A percentile compares a stretch with the other conserved stretches of the same genome.
These are phyloP conservation scores for Balaeniceps rex DNA, from an alignment of 2,113 vertebrate species.

Conservation along the genomic window DNA sequence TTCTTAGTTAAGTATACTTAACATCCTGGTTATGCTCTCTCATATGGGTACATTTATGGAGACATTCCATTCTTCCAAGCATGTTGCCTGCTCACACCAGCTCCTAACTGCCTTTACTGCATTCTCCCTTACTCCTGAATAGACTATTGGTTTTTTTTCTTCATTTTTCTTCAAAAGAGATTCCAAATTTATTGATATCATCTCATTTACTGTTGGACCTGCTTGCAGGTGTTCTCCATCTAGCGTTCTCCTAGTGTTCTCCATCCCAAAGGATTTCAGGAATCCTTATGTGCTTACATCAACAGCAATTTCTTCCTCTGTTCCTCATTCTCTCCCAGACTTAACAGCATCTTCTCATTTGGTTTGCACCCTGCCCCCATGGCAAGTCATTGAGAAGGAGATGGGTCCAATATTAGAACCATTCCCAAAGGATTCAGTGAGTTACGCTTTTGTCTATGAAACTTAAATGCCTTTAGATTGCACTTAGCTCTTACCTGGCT, in stretches of 20 bases:
- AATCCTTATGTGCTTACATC: not conserved
- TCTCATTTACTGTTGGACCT: conserved; percentile 5
- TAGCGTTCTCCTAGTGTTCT: not conserved
- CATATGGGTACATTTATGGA: not conserved
- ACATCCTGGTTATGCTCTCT: not conserved
- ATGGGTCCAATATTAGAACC: not conserved
- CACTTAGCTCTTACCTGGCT: conserved; percentile 84
- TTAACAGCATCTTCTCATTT: not conserved
- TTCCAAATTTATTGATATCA: not conserved
- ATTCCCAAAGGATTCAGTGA: not conserved
- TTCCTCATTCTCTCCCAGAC: not conserved
- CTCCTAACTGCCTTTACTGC: not conserved
- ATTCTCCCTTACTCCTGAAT: not conserved
- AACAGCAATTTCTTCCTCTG: not conserved
- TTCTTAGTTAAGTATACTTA: not conserved
- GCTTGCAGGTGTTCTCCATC: not conserved
- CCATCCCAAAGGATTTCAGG: not conserved
- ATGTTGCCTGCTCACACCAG: not conserved
- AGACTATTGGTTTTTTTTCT: not conserved
- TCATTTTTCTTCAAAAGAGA: not conserved
- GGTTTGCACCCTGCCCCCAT: not conserved
- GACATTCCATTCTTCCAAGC: not conserved
- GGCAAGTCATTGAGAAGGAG: not conserved
- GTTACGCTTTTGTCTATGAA: not conserved
- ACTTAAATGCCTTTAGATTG: not conserved